Evolutionary conservation across 2,113 vertebrate species (phyloP).

Genomic region (Gasterosteus aculeatus): DNA sequence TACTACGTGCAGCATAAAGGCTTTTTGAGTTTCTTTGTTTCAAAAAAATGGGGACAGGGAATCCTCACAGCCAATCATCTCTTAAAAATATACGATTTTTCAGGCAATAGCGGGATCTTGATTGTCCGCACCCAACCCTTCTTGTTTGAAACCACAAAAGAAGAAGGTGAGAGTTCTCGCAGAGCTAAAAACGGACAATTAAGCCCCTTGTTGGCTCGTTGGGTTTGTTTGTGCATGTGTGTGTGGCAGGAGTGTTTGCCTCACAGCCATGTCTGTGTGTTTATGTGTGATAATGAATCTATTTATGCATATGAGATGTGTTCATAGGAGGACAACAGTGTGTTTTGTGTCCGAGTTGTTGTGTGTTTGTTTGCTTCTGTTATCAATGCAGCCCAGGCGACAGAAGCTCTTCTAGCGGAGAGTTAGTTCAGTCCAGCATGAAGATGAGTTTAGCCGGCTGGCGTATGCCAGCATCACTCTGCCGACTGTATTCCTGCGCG

Average conservation of each 20-base stretch:
- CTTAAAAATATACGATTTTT: background rate
- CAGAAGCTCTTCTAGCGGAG: conserved; percentile 70
- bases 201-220: background rate
- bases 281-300: conserved; percentile 55
- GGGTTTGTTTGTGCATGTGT: conserved; percentile 23
- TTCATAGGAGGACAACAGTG: conserved; percentile 29
- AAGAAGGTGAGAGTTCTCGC: conserved; percentile 12
- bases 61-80: background rate
- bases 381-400: conserved; percentile 77
- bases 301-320: conserved; percentile 61
- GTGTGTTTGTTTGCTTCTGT: conserved; percentile 70
- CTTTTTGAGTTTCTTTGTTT: background rate
- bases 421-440: conserved; percentile 75
- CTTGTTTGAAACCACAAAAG: background rate
- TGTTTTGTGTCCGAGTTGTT: conserved; percentile 56
- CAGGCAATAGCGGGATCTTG: background rate
- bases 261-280: conserved; percentile 46
- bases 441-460: conserved; percentile 67
- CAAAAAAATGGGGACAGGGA: background rate
- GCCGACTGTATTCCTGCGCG: conserved; percentile 7
- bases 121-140: background rate
- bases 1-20: background rate
- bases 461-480: conserved; percentile 39
- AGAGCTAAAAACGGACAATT: conserved; percentile 18
- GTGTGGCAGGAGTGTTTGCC: conserved; percentile 38